Conservation (phyloP, 2,888 invertebrate genomes). For the Smittia aterrima region DNA sequence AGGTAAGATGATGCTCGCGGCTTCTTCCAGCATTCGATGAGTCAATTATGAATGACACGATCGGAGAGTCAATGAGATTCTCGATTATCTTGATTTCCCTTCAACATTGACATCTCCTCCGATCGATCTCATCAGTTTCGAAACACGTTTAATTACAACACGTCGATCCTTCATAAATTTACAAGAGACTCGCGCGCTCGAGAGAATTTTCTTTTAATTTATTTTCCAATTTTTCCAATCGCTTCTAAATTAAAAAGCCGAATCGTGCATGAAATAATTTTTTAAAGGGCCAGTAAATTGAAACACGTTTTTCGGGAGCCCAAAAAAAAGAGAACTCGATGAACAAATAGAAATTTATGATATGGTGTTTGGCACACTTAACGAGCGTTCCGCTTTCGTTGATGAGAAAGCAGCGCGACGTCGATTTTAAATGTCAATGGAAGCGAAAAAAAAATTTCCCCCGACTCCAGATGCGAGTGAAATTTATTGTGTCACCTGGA, state of each 20-base stretch:
- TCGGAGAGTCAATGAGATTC: neutral
- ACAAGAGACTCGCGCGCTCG: too few species aligned
- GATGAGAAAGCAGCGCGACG: neutral
- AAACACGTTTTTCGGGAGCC: conserved; percentile 13
- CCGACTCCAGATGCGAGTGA: neutral
- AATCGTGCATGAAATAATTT: conserved; percentile 20
- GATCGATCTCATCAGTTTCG: neutral
- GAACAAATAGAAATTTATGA: conserved; percentile 11
- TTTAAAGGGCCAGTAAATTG: neutral
- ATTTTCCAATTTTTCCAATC: neutral
- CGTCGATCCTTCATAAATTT: too few species aligned
- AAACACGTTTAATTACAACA: too few species aligned
- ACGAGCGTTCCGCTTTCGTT: too few species aligned
- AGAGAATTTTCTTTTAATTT: neutral
- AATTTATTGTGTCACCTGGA: conserved; percentile 4
- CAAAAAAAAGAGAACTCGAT: neutral
- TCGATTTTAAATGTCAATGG: conserved; percentile 5
- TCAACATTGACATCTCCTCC: neutral
- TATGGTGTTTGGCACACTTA: neutral
- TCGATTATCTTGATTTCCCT: neutral
- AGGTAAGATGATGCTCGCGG: neutral
- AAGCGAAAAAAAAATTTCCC: neutral
- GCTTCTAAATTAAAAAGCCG: neutral
- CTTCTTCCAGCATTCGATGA: neutral
- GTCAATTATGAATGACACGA: conserved; percentile 40